These are phyloP conservation scores for Alviniconcha marisindica DNA, from an alignment of 1,140 invertebrate species.

Conservation along the genomic window DNA sequence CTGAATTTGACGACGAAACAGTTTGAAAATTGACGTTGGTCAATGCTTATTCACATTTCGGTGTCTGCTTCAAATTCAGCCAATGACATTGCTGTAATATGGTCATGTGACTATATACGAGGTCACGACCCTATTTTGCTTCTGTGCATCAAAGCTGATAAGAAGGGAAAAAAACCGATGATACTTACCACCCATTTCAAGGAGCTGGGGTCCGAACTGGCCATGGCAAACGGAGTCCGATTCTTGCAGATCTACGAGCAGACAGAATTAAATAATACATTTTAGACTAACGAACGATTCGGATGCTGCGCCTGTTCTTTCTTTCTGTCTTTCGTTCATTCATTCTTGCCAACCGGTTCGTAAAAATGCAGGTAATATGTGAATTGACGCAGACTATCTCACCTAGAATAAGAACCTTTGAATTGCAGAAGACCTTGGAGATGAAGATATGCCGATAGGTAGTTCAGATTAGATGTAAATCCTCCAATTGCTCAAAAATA, in stretches of 20 bases:
- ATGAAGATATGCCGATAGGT: not conserved
- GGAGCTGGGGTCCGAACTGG: constrained; percentile 29
- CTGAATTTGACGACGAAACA: not conserved
- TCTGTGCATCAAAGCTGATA: constrained; percentile 3
- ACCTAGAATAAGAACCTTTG: not conserved
- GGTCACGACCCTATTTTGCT: constrained; percentile 34
- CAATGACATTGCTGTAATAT: constrained; percentile 33
- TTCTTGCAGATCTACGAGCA: not conserved
- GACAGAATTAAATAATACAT: not conserved
- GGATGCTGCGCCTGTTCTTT: too few species aligned
- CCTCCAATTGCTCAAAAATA: not conserved
- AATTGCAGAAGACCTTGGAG: not conserved
- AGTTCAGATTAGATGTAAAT: not conserved
- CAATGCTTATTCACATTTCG: constrained; percentile 17
- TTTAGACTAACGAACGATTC: not conserved
- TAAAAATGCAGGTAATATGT: not conserved
- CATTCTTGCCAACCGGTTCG: constrained; percentile 5
- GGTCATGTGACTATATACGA: constrained; percentile 40
- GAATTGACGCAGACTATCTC: not conserved
- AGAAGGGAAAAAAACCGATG: not conserved
- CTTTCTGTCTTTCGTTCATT: not conserved
- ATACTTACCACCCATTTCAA: constrained; percentile 54
- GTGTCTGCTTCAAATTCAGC: constrained; percentile 27
- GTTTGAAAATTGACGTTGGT: not conserved
- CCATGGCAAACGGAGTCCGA: constrained; percentile 26